A percentile compares a stretch with the other conserved stretches of the same genome.
Conservation (phyloP, 2,888 invertebrate genomes). For the Nezara viridula region DNA sequence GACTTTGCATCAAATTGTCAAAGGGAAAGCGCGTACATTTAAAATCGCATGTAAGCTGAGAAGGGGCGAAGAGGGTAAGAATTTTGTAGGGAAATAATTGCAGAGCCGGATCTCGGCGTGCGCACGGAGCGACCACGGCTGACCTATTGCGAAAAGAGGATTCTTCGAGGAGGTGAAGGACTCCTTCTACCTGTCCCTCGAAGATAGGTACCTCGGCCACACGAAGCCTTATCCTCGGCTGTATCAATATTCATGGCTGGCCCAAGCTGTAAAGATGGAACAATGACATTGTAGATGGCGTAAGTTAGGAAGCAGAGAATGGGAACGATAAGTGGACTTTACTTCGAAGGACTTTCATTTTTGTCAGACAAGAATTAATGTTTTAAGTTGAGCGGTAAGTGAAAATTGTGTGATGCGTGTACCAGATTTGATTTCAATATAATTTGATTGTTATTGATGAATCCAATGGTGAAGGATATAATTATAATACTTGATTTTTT, state of each 20-base stretch:
- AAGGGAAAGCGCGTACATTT: not conserved
- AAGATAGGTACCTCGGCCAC: not conserved
- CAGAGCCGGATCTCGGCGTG: not conserved
- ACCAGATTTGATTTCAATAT: too few relatives aligned
- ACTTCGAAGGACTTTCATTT: too few relatives aligned
- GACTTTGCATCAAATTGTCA: not conserved
- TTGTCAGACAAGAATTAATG: too few relatives aligned
- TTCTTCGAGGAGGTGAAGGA: not conserved
- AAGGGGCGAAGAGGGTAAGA: not conserved
- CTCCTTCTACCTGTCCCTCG: not conserved
- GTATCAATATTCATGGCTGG: not conserved
- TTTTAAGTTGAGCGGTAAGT: too few relatives aligned
- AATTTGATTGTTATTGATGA: too few relatives aligned
- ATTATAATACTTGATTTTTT: too few relatives aligned
- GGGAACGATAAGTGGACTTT: too few relatives aligned
- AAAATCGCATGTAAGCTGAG: not conserved
- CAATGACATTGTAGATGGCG: not conserved
- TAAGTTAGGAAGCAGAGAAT: too few relatives aligned
- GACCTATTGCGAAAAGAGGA: constrained; percentile 33
- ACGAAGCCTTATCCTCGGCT: not conserved
- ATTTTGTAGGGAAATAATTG: not conserved
- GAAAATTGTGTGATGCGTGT: too few relatives aligned
- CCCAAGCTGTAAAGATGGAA: not conserved
- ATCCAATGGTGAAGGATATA: too few relatives aligned
- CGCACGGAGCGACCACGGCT: not conserved